These are phyloP conservation scores for Anas georgica DNA, from an alignment of 2,797 vertebrate species.

Conservation along the genomic window DNA sequence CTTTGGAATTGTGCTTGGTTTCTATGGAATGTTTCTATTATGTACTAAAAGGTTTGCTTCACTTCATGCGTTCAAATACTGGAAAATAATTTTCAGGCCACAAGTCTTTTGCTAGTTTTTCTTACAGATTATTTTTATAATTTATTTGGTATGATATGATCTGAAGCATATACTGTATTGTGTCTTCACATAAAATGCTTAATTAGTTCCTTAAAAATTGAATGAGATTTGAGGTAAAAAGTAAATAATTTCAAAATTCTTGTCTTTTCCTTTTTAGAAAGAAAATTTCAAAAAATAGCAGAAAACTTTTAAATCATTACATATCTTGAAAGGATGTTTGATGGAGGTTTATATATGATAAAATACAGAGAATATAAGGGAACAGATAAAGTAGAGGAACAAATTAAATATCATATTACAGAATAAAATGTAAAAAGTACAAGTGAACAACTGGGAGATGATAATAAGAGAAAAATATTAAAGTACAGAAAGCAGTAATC, in stretches of 20 bases:
- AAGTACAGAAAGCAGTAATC: not conserved
- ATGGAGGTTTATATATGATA: not conserved
- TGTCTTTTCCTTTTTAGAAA: not conserved
- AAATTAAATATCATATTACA: not conserved
- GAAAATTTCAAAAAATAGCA: not conserved
- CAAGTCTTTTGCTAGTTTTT: not conserved
- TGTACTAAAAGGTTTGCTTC: not conserved
- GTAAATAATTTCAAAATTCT: not conserved
- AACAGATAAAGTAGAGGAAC: not conserved
- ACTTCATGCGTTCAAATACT: not conserved
- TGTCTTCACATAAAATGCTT: not conserved
- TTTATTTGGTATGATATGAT: not conserved
- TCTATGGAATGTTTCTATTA: not conserved
- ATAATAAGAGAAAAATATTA: not conserved
- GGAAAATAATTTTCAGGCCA: not conserved
- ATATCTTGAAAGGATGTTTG: not conserved
- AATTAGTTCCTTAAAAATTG: not conserved
- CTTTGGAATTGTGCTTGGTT: not conserved
- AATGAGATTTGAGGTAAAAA: not conserved
- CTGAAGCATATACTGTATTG: not conserved
- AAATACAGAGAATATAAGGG: not conserved
- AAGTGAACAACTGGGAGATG: not conserved
- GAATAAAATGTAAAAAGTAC: not conserved
- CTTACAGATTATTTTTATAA: not conserved
- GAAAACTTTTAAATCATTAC: not conserved